Conservation (phyloP, 2,113 vertebrate species). For the Salvator merianae region DNA sequence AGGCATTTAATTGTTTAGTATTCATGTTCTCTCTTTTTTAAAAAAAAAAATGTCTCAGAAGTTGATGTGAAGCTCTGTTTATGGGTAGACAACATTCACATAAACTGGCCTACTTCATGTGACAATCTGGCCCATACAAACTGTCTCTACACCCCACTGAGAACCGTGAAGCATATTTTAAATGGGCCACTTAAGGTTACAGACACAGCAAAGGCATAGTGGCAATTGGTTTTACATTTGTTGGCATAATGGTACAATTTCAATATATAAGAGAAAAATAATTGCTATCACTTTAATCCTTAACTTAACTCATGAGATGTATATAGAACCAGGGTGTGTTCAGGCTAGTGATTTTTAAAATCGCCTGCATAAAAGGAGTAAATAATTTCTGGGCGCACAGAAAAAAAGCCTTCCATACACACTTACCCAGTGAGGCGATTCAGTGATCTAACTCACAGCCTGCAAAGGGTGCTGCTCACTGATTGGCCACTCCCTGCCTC, state of each 20-base stretch:
- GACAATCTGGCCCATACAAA: not conserved
- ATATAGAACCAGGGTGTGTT: too few species aligned
- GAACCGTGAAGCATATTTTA: not conserved
- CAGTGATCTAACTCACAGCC: too few species aligned
- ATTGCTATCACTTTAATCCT: too few species aligned
- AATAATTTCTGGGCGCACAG: too few species aligned
- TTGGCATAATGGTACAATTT: not conserved
- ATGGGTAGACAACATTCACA: not conserved
- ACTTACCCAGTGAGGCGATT: too few species aligned
- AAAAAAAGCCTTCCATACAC: too few species aligned
- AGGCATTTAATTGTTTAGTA: not conserved
- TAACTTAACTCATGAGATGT: too few species aligned
- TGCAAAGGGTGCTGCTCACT: too few species aligned
- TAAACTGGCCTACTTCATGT: not conserved
- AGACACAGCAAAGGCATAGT: not conserved
- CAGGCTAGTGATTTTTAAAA: too few species aligned
- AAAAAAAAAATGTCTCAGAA: not conserved
- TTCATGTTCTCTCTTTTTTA: not conserved
- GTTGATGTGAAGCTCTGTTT: not conserved
- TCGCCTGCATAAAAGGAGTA: too few species aligned
- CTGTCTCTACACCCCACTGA: too few species aligned
- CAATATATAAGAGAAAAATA: not conserved
- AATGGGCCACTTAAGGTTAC: not conserved
- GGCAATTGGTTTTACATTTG: not conserved
- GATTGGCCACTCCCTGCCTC: too few species aligned